Percentiles rank a stretch among this genome's conserved stretches.
phyloP scores from a whole-genome alignment of 2,113 vertebrate genomes.

The Toxotes jaculatrix region DNA sequence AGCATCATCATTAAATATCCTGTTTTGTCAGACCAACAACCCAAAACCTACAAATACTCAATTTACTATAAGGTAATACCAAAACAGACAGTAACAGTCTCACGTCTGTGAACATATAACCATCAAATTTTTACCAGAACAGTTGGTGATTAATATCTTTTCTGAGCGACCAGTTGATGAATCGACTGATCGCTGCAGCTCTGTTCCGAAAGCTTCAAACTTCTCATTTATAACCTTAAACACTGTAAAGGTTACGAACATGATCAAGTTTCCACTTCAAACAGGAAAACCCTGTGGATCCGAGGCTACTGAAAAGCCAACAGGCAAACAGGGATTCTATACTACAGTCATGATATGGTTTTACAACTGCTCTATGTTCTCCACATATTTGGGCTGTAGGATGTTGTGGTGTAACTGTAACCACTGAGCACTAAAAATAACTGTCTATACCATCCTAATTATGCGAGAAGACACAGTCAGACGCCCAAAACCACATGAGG shows the following conservation, averaged over 20 bases:
- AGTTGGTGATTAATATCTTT: background rate
- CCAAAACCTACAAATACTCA: background rate
- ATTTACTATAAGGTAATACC: background rate
- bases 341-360: background rate
- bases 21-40: too few relatives aligned
- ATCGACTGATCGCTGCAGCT: background rate
- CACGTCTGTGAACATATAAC: background rate
- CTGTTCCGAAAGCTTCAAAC: background rate
- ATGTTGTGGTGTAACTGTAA: conserved; percentile 26
- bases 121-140: background rate
- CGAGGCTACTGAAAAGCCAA: background rate
- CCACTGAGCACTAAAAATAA: conserved; percentile 49
- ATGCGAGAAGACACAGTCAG: conserved; percentile 32
- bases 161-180: background rate
- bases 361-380: background rate
- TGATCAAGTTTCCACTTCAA: background rate
- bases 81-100: background rate
- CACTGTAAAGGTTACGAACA: background rate
- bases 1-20: too few relatives aligned
- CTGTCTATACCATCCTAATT: conserved; percentile 51
- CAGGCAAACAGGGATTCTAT: background rate
- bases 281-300: background rate
- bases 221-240: background rate
- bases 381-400: conserved; percentile 2
- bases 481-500: conserved; percentile 28